A percentile compares a stretch with the other conserved stretches of the same genome.
Evolutionary conservation across 2,113 vertebrate species (phyloP).

Genomic region (Cyphomyrus discorhynchus): DNA sequence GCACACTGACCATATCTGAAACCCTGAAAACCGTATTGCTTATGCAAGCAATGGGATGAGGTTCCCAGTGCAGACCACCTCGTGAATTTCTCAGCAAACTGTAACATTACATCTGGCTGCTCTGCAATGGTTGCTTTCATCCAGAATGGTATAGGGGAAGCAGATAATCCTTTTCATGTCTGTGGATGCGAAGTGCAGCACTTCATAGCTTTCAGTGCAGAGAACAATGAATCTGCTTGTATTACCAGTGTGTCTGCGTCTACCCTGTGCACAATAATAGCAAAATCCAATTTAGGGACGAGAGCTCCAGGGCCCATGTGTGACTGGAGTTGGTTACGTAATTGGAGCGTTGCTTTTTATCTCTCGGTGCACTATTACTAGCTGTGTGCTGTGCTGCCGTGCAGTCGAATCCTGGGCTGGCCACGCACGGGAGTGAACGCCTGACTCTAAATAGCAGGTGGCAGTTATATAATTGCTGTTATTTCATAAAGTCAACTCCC

Average conservation of each 20-base stretch:
- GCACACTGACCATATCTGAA: conserved; percentile 40
- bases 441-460: conserved; percentile 8
- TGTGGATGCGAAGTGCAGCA: neutral
- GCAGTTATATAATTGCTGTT: conserved; percentile 12
- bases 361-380: neutral
- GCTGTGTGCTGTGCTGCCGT: neutral
- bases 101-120: neutral
- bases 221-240: neutral
- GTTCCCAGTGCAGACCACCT: conserved; percentile 33
- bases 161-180: neutral
- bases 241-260: neutral
- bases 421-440: neutral
- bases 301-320: neutral
- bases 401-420: neutral
- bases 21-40: conserved; percentile 35
- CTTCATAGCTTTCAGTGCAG: neutral
- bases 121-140: neutral
- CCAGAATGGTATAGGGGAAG: neutral
- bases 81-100: neutral
- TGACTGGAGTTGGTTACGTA: conserved; percentile 13
- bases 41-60: conserved; percentile 30
- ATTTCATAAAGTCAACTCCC: conserved; percentile 8
- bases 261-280: neutral
- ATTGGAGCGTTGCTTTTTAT: conserved; percentile 5
- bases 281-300: neutral